Evolutionary conservation across 2,797 vertebrate genomes (phyloP).

Genomic region (Megaceryle alcyon): DNA sequence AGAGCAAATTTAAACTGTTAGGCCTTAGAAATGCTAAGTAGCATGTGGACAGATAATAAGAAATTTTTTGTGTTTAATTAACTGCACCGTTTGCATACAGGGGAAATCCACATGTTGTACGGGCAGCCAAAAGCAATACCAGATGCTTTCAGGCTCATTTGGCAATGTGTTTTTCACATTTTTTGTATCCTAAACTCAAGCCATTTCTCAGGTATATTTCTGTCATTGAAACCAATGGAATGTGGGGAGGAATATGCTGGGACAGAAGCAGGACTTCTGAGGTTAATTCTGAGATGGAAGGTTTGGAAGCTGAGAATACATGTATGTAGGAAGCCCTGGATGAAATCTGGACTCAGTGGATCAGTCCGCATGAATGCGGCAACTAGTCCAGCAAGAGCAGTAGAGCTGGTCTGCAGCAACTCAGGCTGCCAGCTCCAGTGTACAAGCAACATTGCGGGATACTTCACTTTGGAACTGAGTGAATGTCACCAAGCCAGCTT

Average conservation of each 20-base stretch:
- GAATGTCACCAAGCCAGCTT: neutral
- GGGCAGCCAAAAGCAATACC: neutral
- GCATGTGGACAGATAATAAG: slow-evolving; percentile 2
- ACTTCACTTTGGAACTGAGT: neutral
- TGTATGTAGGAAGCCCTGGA: neutral
- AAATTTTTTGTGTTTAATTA: neutral
- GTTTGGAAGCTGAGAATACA: neutral
- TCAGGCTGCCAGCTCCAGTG: neutral
- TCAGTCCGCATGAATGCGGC: fast-evolving
- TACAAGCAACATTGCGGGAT: neutral
- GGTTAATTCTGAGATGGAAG: neutral
- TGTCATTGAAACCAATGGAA: neutral
- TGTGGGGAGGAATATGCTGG: neutral
- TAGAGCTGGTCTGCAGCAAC: neutral
- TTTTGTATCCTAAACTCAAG: neutral
- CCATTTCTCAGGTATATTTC: neutral
- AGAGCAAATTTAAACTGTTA: neutral
- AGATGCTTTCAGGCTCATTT: neutral
- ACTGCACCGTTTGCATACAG: neutral
- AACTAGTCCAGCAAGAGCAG: neutral
- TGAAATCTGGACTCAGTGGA: neutral
- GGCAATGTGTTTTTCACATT: neutral
- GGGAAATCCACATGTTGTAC: neutral
- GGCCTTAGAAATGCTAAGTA: neutral
- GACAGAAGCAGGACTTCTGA: neutral